Percentiles rank a stretch among this genome's conserved stretches.
Conservation (phyloP, 53 echinoderm and acorn worm species). For the Pentamera pediparva region DNA sequence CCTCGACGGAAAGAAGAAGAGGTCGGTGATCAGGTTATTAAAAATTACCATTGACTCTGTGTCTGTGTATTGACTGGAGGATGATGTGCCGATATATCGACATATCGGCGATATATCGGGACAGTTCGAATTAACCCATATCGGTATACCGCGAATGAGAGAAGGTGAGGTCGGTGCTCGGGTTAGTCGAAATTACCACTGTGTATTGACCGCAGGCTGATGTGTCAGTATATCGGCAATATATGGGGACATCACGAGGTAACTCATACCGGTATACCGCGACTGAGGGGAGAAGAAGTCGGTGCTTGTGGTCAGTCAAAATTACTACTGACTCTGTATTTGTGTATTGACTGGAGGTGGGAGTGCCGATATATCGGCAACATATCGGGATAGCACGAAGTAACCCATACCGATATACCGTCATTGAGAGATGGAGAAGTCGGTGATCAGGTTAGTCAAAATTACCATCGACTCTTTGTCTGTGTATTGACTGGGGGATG, state of each 20-base stretch:
- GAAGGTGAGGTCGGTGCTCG: slow-evolving; percentile 73
- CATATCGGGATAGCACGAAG: slow-evolving; percentile 9
- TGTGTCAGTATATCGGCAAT: no score
- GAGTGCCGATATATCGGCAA: no score
- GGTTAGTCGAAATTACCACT: slow-evolving; percentile 36
- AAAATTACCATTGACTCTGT: background rate
- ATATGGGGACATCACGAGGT: slow-evolving; percentile 12
- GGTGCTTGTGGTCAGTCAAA: slow-evolving; percentile 71
- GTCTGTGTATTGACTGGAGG: background rate
- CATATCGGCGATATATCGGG: slow-evolving; percentile 18
- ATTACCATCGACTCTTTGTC: background rate
- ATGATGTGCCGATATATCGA: no score
- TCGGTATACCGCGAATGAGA: slow-evolving; percentile 73
- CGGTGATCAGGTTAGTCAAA: slow-evolving; percentile 70
- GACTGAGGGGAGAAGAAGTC: slow-evolving; percentile 57
- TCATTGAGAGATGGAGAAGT: slow-evolving; percentile 59
- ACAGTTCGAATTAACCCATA: slow-evolving; percentile 38
- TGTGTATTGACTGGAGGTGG: background rate
- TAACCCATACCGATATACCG: slow-evolving; percentile 78
- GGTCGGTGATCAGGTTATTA: slow-evolving; percentile 83
- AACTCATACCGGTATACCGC: slow-evolving; percentile 77
- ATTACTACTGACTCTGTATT: background rate
- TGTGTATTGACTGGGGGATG: background rate
- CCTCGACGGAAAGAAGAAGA: slow-evolving; percentile 60
- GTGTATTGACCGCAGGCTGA: background rate